These are phyloP conservation scores for Paratilapia polleni DNA, from an alignment of 2,113 vertebrate species.

Conservation along the genomic window DNA sequence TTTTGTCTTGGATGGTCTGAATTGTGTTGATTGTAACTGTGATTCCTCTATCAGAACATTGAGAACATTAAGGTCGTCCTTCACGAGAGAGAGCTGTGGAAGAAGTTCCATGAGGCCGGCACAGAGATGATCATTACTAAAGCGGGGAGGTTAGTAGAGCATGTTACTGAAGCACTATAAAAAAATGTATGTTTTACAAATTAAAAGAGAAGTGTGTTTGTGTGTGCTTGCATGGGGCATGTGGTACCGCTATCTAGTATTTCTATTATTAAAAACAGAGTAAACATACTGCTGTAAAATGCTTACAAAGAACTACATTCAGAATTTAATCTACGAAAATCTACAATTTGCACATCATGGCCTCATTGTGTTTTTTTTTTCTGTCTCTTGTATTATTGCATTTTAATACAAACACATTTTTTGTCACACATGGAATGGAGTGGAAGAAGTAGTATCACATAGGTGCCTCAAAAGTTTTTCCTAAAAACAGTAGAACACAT, in stretches of 20 bases:
- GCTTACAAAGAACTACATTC: neutral
- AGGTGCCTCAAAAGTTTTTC: neutral
- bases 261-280: fast-evolving
- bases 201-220: neutral
- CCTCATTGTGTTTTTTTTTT: neutral
- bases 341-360: no score
- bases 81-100: conserved; percentile 97
- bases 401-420: neutral
- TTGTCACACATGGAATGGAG: neutral
- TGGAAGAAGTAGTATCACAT: neutral
- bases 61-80: conserved; percentile 97
- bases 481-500: neutral
- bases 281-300: neutral
- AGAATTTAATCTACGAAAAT: neutral
- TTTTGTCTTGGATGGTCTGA: neutral
- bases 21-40: neutral
- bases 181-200: neutral
- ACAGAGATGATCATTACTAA: conserved; percentile 99
- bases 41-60: conserved; percentile 83
- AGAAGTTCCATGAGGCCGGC: conserved; percentile 96
- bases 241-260: neutral
- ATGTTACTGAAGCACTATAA: neutral
- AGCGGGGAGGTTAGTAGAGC: conserved; percentile 91
- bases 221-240: neutral
- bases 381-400: neutral